A percentile compares a stretch with the other conserved stretches of the same genome.
These are phyloP conservation scores for Oreochromis niloticus DNA, from an alignment of 2,113 vertebrate genomes.

Conservation along the genomic window DNA sequence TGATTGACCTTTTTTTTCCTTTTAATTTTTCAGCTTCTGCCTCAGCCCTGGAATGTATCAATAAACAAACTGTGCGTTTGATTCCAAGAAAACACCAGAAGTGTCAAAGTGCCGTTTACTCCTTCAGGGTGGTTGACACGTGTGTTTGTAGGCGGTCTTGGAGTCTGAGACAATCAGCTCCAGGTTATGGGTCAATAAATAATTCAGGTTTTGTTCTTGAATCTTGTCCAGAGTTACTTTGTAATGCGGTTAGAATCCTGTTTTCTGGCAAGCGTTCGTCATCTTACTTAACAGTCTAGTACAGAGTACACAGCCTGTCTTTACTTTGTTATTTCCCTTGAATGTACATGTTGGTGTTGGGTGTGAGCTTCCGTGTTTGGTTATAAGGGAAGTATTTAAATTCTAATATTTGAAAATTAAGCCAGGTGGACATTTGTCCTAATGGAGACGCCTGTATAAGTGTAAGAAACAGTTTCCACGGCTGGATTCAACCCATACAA, in stretches of 20 bases:
- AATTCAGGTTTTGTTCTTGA: not conserved
- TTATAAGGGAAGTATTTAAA: not conserved
- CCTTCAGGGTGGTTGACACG: not conserved
- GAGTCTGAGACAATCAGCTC: not conserved
- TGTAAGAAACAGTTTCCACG: not conserved
- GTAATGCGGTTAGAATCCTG: not conserved
- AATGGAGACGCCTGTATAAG: not conserved
- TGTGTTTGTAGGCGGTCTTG: not conserved
- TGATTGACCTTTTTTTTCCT: not conserved
- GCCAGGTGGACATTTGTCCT: not conserved
- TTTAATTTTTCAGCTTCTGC: not conserved
- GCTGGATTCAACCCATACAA: not conserved
- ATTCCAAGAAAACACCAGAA: not conserved
- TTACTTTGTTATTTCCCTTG: not conserved
- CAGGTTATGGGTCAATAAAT: not conserved
- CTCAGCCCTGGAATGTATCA: not conserved
- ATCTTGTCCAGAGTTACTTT: not conserved
- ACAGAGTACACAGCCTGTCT: not conserved
- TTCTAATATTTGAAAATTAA: not conserved
- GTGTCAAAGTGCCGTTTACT: not conserved
- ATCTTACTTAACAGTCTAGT: not conserved
- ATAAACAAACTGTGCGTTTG: not conserved
- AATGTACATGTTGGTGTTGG: not conserved
- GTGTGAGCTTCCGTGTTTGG: not conserved
- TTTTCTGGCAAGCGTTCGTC: not conserved